Percentiles rank a stretch among this genome's conserved stretches.
Conservation (phyloP, 92 coral and sea anemone genomes). For the Zoanthus sansibaricus region DNA sequence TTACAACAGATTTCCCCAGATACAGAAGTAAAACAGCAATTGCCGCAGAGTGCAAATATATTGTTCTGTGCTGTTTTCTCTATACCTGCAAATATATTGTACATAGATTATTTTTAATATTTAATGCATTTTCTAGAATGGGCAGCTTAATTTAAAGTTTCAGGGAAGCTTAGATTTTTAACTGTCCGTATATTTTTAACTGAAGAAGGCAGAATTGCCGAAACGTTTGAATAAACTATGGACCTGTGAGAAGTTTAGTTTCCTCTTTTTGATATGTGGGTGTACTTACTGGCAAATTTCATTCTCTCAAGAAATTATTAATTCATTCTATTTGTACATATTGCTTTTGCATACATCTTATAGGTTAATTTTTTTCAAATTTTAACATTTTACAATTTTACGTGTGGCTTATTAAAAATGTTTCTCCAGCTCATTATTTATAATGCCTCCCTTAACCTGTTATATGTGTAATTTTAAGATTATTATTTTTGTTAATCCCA, state of each 20-base stretch:
- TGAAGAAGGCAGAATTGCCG: background rate
- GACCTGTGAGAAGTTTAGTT: too few relatives aligned
- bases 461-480: background rate
- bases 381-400: constrained; percentile 3
- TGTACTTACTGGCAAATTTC: too few relatives aligned
- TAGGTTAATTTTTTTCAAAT: background rate
- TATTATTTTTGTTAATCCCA: background rate
- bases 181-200: background rate
- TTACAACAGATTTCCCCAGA: background rate
- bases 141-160: constrained; percentile 1
- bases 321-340: background rate
- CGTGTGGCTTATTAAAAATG: background rate
- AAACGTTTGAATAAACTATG: too few relatives aligned
- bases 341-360: background rate
- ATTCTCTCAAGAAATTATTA: background rate
- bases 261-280: too few relatives aligned
- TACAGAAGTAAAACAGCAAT: background rate
- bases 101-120: background rate
- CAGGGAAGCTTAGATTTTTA: background rate
- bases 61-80: constrained; percentile 1
- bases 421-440: background rate
- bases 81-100: background rate
- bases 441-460: background rate
- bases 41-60: constrained; percentile 17
- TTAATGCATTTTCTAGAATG: background rate